phyloP scores from a whole-genome alignment of 1,140 invertebrate genomes.

The Tetragonula clypearis region DNA sequence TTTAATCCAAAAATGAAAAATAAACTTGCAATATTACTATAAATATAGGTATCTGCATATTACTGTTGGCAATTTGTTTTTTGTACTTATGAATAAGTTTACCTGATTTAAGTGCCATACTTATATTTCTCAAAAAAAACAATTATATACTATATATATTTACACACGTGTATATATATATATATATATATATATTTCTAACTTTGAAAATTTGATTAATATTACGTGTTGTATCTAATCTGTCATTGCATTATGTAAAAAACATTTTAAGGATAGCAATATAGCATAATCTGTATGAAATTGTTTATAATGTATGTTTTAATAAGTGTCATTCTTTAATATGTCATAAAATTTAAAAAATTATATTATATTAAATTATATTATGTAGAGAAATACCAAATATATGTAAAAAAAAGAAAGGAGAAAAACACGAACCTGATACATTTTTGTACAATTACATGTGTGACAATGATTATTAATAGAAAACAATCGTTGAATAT shows the following conservation, averaged over 20 bases:
- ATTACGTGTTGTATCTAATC: conserved; percentile 39
- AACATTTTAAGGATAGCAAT: conserved; percentile 37
- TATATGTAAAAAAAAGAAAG: neutral
- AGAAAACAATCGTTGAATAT: neutral
- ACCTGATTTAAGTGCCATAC: conserved; percentile 66
- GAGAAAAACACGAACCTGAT: neutral
- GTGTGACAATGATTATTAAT: conserved; percentile 2
- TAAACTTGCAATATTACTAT: conserved; percentile 41
- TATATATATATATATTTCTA: no score
- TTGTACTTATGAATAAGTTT: conserved; percentile 59
- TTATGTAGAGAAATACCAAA: conserved; percentile 11
- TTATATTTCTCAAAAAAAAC: conserved; percentile 49
- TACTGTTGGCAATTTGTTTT: conserved; percentile 52
- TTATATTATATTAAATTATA: conserved; percentile 13
- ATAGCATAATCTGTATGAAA: conserved; percentile 20
- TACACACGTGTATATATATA: neutral
- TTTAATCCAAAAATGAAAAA: conserved; percentile 20
- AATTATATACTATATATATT: neutral
- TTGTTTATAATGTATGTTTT: conserved; percentile 40
- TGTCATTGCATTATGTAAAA: conserved; percentile 17
- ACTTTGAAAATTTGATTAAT: conserved; percentile 39
- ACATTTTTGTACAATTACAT: conserved; percentile 28
- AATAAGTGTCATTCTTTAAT: conserved; percentile 37
- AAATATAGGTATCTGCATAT: conserved; percentile 32
- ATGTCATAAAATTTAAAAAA: conserved; percentile 24